Base-by-base conservation (phyloP, 2,113 vertebrate genomes). In the Stigmatopora nigra region DNA sequence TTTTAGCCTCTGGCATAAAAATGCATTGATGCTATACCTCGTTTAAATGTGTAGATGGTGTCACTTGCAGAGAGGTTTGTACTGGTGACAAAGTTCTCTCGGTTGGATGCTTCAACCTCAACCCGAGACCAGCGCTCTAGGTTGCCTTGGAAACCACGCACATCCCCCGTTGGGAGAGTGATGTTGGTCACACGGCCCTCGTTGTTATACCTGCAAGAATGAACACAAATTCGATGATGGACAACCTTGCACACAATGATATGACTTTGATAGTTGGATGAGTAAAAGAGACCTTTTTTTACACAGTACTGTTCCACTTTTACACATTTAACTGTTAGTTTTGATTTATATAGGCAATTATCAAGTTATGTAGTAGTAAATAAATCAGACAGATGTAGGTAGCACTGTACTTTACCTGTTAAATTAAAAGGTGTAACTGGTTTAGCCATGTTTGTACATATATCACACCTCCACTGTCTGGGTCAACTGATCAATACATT, bases 51-150 rank as follows among this genome's bases (percentile, higher is more conserved):
- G 81, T 95, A 98, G 80, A 97, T 92, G 71, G 92, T 95, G 82
- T 92, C 94, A 31, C 93, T 93, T 76, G 94, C 93, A 59, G 95
- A 96, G 84, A 97, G 86, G 81, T 98, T 98, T 65, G 95, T 97
- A 76, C 92, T 92, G 64, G 94, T 94, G 81, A 96, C 83, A 66
- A 97, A 92, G 72, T 94, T 97, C 87, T 98, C 94, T 0, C 82
- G 91, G 84, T 92, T 95, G 19, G 96, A 95, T 46, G 91, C 92
- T 63, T 95, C 92, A 7, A 95, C 88, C 68, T 95, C 93, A 22
- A 98, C 95, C 73, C 88, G 90, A 0, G 92, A 92, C 78, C 94
- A 91, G 73, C 94, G 95, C 90, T 97, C 95, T 68, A 92, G 88
- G 72, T 95, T 92, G 3, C 94, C 94, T 53, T 94, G 93, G 88